Base-by-base conservation (phyloP, 2,888 invertebrate species). In the Eulithis prunata region DNA sequence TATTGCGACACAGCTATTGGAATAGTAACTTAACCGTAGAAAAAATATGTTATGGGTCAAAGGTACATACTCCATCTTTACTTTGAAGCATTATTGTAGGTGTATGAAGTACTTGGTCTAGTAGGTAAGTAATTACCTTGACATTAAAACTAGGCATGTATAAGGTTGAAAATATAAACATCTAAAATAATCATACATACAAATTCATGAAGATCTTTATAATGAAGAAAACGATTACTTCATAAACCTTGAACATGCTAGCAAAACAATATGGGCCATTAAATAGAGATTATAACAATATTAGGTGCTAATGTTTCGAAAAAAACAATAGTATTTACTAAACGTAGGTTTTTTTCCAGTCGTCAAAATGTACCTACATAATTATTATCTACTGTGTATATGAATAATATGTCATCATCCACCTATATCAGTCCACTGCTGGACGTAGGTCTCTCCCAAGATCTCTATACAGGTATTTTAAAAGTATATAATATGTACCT, bases 191-290 rank as follows among this genome's bases (percentile, higher is more conserved):
- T 13, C 46, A 57, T 38, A 60, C 63, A 57, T 47, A 54, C 41
- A 58, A 63, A 61, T 54, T 62, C 61, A 46, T 65, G 51, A 65
- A 57, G 60, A 61, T 61, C 49, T 51, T 56, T 38, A 54, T 32
- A 43, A 52, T 55, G 59, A 47, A 66, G 45, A 52, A 59, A 51
- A 66, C 14, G 45, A 61, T 51, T 57, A 60, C 47, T 61, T 46
- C 32, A 60, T 56, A 63, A 52, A 68, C 71, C 70, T 70, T 71
- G 67, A 69, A 51, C 32, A 58, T 58, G 51, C 62, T 49, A 47
- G 64, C 21, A 61, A 64, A 57, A 68, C 46, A 57, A 64, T 62
- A 68, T 66, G 46, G 55, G 63, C 69, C 69, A 68, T 69, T 70
- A 71, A 58, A 66, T 61, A 64, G 54, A 68, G 46, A 69, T 66